A percentile compares a stretch with the other conserved stretches of the same genome.
Conservation (phyloP, 2,888 invertebrate genomes). For the Girardia tigrina region DNA sequence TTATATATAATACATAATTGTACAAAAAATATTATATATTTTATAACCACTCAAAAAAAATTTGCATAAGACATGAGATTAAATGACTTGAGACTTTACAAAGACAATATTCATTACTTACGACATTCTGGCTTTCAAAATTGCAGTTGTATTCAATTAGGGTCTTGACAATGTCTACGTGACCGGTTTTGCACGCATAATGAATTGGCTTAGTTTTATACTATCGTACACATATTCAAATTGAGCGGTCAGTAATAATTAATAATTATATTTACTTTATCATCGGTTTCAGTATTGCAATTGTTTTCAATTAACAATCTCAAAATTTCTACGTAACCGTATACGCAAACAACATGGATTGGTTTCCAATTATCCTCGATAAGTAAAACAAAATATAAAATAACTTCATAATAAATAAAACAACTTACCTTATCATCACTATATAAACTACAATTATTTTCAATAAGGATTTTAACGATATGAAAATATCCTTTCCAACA, state of each 20-base stretch:
- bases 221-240: too few species aligned
- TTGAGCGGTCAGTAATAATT: too few species aligned
- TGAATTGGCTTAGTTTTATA: neutral
- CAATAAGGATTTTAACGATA: neutral
- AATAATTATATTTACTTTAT: constrained; percentile 3
- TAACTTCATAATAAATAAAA: too few species aligned
- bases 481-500: constrained; percentile 1
- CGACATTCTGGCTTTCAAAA: constrained; percentile 5
- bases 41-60: too few species aligned
- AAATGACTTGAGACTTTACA: too few species aligned
- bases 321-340: neutral
- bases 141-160: constrained; percentile 15
- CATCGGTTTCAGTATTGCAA: neutral
- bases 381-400: neutral
- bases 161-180: neutral
- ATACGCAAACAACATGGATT: neutral
- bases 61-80: too few species aligned
- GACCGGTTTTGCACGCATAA: constrained; percentile 8
- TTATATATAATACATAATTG: too few species aligned
- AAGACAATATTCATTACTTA: too few species aligned
- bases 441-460: neutral
- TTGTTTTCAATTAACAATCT: neutral
- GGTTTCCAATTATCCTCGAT: constrained; percentile 7
- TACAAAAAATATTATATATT: too few species aligned
- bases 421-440: neutral